Conservation (phyloP, 2,797 vertebrate genomes). For the Eutrigla gurnardus region DNA sequence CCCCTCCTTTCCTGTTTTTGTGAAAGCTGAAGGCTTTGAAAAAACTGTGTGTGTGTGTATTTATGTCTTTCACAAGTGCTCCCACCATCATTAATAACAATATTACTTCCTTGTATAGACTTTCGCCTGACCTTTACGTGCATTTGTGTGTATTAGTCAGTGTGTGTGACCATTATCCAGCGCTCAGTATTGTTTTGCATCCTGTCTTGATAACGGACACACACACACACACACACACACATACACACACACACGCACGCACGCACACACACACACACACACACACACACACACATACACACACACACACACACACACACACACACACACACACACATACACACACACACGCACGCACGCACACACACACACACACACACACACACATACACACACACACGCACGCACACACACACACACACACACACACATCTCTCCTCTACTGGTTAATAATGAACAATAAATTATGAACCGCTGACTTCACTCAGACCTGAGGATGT, state of each 20-base stretch:
- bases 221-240: conserved; percentile 25
- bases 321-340: conserved; percentile 28
- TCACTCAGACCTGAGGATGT: conserved; percentile 45
- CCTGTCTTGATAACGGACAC: conserved; percentile 50
- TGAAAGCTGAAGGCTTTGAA: conserved; percentile 17
- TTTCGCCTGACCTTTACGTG: conserved; percentile 63
- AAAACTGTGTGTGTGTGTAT: conserved; percentile 30
- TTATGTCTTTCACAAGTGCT: conserved; percentile 61
- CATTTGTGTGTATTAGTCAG: conserved; percentile 28
- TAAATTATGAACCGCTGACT: conserved; percentile 11
- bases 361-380: conserved; percentile 22
- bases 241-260: conserved; percentile 21
- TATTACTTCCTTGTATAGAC: conserved; percentile 81
- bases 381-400: conserved; percentile 26
- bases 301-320: conserved; percentile 23
- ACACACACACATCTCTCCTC: conserved; percentile 7
- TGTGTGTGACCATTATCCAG: conserved; percentile 25
- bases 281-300: conserved; percentile 25
- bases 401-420: conserved; percentile 26
- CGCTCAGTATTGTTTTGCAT: conserved; percentile 65
- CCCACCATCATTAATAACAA: conserved; percentile 77
- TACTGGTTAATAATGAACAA: conserved; percentile 17
- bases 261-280: conserved; percentile 33
- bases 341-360: conserved; percentile 28
- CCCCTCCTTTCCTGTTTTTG: conserved; percentile 71